Evolutionary conservation across 2,113 vertebrate genomes (phyloP).

Genomic region (Labeo catla): DNA sequence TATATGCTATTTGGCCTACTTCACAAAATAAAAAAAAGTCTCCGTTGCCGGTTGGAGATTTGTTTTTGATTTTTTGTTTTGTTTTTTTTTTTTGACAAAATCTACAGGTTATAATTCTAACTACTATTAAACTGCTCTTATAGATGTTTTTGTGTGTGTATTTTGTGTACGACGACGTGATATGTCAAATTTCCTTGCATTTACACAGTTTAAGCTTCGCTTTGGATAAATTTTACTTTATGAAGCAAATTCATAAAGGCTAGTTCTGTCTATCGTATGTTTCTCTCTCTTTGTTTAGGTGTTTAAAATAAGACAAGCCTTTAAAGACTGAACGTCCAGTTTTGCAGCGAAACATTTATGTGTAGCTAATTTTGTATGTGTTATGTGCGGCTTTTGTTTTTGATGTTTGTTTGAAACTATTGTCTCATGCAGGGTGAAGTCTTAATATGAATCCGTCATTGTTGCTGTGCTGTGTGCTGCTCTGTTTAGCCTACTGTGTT

Average conservation of each 20-base stretch:
- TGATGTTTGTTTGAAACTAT: constrained; percentile 26
- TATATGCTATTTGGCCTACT: neutral
- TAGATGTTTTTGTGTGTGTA: neutral
- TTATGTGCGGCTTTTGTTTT: neutral
- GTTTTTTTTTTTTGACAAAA: too few relatives aligned
- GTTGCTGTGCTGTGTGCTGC: constrained; percentile 67
- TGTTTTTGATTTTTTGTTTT: neutral
- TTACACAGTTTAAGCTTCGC: too few relatives aligned
- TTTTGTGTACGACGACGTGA: neutral
- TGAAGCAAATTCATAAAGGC: neutral
- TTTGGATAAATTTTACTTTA: too few relatives aligned
- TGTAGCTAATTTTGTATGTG: neutral
- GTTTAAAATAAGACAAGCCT: neutral
- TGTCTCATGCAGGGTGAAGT: constrained; percentile 16
- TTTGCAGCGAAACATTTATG: neutral
- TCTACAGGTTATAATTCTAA: neutral
- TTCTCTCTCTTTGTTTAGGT: neutral
- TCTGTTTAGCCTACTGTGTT: constrained; percentile 59
- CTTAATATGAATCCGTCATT: constrained; percentile 65
- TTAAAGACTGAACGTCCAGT: neutral
- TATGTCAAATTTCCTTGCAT: too few relatives aligned
- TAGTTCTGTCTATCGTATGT: neutral
- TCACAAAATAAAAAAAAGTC: neutral
- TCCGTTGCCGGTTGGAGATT: neutral
- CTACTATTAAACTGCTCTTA: neutral